A percentile compares a stretch with the other conserved stretches of the same genome.
phyloP scores from a whole-genome alignment of 2,888 invertebrate genomes.

The Temnothorax rugatulus region DNA sequence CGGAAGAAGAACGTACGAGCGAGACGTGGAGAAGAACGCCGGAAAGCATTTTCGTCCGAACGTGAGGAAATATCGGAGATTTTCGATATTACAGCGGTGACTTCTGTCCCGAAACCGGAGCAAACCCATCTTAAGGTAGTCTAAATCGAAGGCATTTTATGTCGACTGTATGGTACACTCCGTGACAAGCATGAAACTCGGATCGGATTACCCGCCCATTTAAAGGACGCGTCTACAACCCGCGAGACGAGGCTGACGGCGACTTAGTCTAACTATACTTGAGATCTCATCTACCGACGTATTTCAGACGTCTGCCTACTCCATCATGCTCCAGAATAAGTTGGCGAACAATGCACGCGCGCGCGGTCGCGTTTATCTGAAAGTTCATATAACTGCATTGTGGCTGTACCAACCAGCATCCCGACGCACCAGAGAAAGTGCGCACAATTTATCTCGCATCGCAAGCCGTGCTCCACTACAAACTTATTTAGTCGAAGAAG shows the following conservation, averaged over 20 bases:
- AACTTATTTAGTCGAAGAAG: not conserved
- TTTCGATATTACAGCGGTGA: conserved; percentile 65
- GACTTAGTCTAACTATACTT: conserved; percentile 7
- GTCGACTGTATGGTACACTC: conserved; percentile 57
- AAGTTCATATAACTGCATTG: conserved; percentile 9
- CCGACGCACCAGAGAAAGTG: not conserved
- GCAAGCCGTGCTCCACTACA: not conserved
- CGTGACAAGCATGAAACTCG: conserved; percentile 2
- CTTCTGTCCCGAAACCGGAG: conserved; percentile 70
- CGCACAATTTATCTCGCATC: conserved; percentile 12
- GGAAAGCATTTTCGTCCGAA: conserved; percentile 26
- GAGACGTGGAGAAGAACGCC: not conserved
- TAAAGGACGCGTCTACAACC: not conserved
- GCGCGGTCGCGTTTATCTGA: conserved; percentile 23
- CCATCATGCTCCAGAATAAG: not conserved
- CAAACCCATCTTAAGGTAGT: conserved; percentile 74
- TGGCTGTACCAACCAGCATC: conserved; percentile 2
- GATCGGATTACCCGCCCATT: conserved; percentile 14
- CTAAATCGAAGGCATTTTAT: conserved; percentile 70
- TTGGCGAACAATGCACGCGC: conserved; percentile 17
- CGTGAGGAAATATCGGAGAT: conserved; percentile 62
- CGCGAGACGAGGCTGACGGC: conserved; percentile 17
- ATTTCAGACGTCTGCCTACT: conserved; percentile 9
- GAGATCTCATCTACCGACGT: conserved; percentile 7
- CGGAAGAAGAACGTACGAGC: not conserved